Percentiles rank a stretch among this genome's conserved stretches.
Conservation (phyloP, 2,113 vertebrate species). For the human region DNA sequence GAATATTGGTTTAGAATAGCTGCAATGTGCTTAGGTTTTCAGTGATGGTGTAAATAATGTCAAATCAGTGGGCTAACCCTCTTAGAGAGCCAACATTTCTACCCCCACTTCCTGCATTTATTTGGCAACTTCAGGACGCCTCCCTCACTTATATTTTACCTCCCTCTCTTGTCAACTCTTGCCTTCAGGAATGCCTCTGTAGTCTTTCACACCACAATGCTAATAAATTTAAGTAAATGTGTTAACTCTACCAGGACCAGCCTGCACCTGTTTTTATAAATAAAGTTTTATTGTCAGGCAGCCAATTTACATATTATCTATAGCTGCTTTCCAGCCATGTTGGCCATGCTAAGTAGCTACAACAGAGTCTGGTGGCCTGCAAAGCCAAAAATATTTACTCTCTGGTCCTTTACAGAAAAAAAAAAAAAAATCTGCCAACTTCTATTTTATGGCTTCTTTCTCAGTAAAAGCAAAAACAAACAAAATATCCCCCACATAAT, state of each 20-base stretch:
- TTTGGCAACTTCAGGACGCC: not conserved
- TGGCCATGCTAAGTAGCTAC: not conserved
- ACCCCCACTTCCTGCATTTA: not conserved
- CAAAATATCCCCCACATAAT: not conserved
- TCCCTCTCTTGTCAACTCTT: not conserved
- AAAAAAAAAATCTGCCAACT: not conserved
- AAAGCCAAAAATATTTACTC: not conserved
- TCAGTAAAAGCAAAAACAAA: not conserved
- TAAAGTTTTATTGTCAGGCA: not conserved
- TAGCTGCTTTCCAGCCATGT: not conserved
- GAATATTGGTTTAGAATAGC: not conserved
- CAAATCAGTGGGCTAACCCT: not conserved
- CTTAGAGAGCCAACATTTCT: not conserved
- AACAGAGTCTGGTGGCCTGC: not conserved
- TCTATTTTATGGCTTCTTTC: not conserved
- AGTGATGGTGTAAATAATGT: not conserved
- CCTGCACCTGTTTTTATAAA: not conserved
- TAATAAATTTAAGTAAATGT: not conserved
- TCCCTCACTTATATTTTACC: not conserved
- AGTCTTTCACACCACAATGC: not conserved
- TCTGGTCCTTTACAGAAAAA: not conserved
- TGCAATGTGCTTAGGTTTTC: not conserved
- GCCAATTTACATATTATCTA: not conserved
- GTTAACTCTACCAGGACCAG: not conserved
- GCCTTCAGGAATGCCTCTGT: not conserved